Evolutionary conservation across 37 sponge, comb jelly and placozoan genomes (phyloP).

Genomic region (Oopsacas minuta): DNA sequence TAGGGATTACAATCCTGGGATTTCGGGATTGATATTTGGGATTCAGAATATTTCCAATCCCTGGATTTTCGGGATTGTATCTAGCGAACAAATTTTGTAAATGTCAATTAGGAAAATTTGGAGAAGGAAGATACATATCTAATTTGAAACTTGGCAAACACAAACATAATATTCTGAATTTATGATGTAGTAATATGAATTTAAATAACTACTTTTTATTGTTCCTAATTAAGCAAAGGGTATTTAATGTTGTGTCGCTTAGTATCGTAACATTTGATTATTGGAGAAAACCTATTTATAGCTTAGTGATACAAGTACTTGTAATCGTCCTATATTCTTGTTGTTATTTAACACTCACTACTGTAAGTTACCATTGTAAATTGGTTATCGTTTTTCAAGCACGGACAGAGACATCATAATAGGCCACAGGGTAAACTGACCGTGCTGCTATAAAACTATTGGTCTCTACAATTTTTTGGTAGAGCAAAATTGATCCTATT

Average conservation of each 20-base stretch:
- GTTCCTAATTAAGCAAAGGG: conserved; percentile 17
- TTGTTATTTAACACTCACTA: too few species aligned
- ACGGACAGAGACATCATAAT: too few species aligned
- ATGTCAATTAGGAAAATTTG: conserved; percentile 1
- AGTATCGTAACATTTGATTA: too few species aligned
- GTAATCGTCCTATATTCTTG: too few species aligned
- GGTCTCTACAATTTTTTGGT: too few species aligned
- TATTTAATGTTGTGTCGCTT: conserved; percentile 19
- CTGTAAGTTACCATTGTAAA: too few species aligned
- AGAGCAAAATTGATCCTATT: too few species aligned
- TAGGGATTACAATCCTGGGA: conserved; percentile 5
- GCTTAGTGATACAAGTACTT: too few species aligned
- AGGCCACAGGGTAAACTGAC: too few species aligned
- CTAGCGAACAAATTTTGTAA: not conserved
- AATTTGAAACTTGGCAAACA: conserved; percentile 4
- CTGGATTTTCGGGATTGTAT: conserved; percentile 12
- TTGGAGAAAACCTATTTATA: too few species aligned
- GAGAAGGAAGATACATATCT: conserved; percentile 10
- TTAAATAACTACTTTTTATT: not conserved
- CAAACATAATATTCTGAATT: conserved; percentile 18
- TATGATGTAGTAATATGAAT: not conserved
- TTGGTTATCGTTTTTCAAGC: too few species aligned
- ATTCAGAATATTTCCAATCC: not conserved
- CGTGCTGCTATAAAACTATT: too few species aligned
- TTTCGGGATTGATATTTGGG: conserved; percentile 14